Evolutionary conservation across 2,797 vertebrate species (phyloP).

Genomic region (Phataginus tetradactyla): DNA sequence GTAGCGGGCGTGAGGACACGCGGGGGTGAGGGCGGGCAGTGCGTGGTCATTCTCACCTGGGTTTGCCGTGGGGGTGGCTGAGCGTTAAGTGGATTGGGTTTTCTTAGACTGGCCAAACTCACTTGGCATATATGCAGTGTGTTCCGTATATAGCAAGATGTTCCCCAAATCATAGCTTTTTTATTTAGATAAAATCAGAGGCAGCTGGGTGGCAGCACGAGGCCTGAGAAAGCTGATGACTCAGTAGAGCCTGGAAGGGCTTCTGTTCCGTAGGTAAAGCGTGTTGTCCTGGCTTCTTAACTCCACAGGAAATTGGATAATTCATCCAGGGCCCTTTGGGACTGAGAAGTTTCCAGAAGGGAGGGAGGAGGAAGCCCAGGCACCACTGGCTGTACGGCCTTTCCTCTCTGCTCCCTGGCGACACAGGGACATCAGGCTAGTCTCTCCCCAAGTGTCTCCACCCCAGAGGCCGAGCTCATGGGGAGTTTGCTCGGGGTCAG

Average conservation of each 20-base stretch:
- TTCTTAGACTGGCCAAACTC: background rate
- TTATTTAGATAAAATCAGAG: background rate
- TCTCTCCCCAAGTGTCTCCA: background rate
- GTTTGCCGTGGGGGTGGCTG: background rate
- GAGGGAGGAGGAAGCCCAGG: slow-evolving; percentile 1
- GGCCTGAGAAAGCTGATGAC: background rate
- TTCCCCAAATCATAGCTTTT: background rate
- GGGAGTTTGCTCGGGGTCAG: background rate
- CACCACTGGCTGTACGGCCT: background rate
- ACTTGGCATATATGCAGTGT: background rate
- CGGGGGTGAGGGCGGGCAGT: background rate
- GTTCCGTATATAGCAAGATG: background rate
- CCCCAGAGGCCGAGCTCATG: background rate
- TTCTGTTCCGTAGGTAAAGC: slow-evolving; percentile 15
- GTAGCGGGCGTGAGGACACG: background rate
- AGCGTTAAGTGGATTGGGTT: background rate
- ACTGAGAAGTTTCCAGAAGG: slow-evolving; percentile 58
- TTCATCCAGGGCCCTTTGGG: background rate
- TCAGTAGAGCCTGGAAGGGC: background rate
- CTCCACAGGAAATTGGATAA: slow-evolving; percentile 42
- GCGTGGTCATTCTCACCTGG: background rate
- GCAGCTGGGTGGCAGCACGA: background rate
- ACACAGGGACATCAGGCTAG: background rate
- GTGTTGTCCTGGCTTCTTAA: background rate
- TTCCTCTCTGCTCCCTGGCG: background rate